A percentile compares a stretch with the other conserved stretches of the same genome.
Evolutionary conservation across 2,113 vertebrate species (phyloP).

Genomic region (Cryptomyrus ogoouensis): DNA sequence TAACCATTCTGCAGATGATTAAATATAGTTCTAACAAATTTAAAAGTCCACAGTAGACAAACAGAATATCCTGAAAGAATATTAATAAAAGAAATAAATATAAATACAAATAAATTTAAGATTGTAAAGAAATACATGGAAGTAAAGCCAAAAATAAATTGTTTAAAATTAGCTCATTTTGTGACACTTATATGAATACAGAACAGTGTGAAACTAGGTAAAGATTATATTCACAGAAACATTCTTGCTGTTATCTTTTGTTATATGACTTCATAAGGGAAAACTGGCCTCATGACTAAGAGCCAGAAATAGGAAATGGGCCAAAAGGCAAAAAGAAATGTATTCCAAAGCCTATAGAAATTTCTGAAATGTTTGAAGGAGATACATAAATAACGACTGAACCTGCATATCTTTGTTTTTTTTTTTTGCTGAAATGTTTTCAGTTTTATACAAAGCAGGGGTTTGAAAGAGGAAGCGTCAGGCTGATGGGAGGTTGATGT

Average conservation of each 20-base stretch:
- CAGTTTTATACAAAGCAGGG: background rate
- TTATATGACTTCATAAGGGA: background rate
- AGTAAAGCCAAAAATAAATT: background rate
- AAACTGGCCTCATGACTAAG: background rate
- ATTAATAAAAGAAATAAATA: background rate
- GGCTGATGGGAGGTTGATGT: background rate
- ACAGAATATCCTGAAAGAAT: background rate
- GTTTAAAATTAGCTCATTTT: background rate
- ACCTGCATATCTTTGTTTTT: background rate
- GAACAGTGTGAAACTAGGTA: background rate
- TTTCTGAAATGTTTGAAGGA: constrained; percentile 3
- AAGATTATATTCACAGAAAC: background rate
- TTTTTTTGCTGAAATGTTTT: background rate
- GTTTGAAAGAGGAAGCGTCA: background rate
- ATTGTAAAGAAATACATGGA: background rate
- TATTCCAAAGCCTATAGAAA: background rate
- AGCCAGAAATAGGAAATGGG: background rate
- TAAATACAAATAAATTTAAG: background rate
- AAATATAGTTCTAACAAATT: background rate
- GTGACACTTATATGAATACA: background rate
- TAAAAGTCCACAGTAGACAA: background rate
- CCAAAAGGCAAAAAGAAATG: constrained; percentile 5
- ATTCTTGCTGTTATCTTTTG: background rate
- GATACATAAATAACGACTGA: constrained; percentile 3
- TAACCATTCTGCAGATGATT: background rate